A percentile compares a stretch with the other conserved stretches of the same genome.
These are phyloP conservation scores for Lanius collurio DNA, from an alignment of 2,113 vertebrate genomes.

Conservation along the genomic window DNA sequence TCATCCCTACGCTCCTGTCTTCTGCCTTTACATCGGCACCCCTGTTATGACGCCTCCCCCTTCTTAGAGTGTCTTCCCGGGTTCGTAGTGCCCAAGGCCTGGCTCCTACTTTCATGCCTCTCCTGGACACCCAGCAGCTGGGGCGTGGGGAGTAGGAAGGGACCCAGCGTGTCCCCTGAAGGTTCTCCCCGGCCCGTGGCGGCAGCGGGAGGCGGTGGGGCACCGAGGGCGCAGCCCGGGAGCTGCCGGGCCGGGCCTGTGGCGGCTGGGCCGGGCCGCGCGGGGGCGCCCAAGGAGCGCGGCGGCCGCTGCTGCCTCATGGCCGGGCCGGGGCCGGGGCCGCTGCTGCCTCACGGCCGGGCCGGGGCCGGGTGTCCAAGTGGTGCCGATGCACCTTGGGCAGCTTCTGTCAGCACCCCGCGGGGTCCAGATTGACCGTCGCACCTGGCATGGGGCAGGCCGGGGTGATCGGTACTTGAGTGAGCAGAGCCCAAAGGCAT, in stretches of 20 bases:
- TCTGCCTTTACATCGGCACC: neutral
- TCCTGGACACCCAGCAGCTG: neutral
- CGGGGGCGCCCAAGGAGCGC: neutral
- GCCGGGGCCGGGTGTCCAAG: too few relatives aligned
- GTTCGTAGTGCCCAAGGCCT: too few relatives aligned
- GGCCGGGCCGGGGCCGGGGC: neutral
- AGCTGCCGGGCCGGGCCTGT: neutral
- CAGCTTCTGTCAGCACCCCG: neutral
- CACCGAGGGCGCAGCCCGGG: neutral
- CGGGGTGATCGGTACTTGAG: too few relatives aligned
- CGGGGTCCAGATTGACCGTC: rapidly evolving
- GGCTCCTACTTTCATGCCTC: rapidly evolving
- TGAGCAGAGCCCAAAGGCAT: neutral
- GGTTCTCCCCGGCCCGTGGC: too few relatives aligned
- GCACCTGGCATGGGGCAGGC: neutral
- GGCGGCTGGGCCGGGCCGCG: neutral
- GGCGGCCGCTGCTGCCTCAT: neutral
- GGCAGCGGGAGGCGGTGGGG: too few relatives aligned
- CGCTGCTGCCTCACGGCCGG: too few relatives aligned
- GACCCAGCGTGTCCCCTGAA: rapidly evolving
- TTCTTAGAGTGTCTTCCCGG: rapidly evolving
- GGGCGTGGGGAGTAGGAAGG: neutral
- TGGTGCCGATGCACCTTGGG: neutral
- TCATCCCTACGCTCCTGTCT: too few relatives aligned
- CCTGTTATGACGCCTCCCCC: rapidly evolving